A percentile compares a stretch with the other conserved stretches of the same genome.
Conservation (phyloP, 2,888 invertebrate species). For the Eupithecia pulchellata region DNA sequence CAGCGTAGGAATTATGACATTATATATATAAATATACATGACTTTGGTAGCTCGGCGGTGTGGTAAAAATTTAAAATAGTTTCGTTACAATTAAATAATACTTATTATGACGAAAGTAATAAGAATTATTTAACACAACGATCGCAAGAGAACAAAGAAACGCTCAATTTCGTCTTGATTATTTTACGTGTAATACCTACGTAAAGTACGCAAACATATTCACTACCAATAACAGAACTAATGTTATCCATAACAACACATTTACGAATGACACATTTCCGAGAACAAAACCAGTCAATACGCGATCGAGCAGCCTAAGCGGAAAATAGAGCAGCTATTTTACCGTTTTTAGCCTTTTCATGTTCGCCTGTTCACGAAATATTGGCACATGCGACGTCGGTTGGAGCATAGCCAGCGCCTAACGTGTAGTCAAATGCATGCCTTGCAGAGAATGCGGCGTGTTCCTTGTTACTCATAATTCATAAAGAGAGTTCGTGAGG, state of each 20-base stretch:
- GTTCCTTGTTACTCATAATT: constrained; percentile 17
- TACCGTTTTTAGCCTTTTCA: constrained; percentile 29
- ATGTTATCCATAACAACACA: background rate
- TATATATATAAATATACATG: no score
- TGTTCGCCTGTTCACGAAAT: constrained; percentile 30
- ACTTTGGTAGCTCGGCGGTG: no score
- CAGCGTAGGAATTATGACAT: no score
- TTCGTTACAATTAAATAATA: no score
- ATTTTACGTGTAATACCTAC: background rate
- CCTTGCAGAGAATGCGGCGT: constrained; percentile 6
- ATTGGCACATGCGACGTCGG: constrained; percentile 30
- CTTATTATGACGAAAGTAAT: no score
- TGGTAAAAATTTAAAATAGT: no score
- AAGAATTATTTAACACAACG: no score
- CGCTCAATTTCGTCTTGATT: background rate
- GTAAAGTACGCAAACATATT: background rate
- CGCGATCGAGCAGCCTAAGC: constrained; percentile 6
- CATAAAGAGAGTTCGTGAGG: constrained; percentile 14
- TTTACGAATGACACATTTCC: background rate
- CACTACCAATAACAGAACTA: background rate
- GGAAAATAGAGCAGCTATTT: constrained; percentile 26
- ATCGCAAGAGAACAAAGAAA: background rate
- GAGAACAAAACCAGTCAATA: constrained; percentile 6
- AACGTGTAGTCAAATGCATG: constrained; percentile 35
- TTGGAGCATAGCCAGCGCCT: constrained; percentile 34